Percentiles rank a stretch among this genome's conserved stretches.
phyloP scores from a whole-genome alignment of 2,888 invertebrate genomes.

The Alcis repandata region DNA sequence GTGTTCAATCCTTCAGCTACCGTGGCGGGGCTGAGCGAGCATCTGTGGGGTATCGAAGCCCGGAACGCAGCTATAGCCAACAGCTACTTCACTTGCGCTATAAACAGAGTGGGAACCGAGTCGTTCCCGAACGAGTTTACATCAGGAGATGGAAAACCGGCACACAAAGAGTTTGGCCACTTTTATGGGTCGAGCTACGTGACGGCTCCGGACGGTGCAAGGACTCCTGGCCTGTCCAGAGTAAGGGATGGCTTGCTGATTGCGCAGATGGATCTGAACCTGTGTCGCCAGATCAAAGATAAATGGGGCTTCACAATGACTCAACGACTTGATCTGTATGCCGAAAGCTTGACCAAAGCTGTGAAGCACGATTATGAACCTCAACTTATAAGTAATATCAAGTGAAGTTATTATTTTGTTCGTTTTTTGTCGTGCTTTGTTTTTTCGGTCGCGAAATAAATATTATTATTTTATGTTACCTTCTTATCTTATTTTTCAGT shows the following conservation, averaged over 20 bases:
- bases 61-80: slow-evolving; percentile 98
- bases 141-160: slow-evolving; percentile 89
- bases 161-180: slow-evolving; percentile 96
- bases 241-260: slow-evolving; percentile 95
- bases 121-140: slow-evolving; percentile 88
- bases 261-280: slow-evolving; percentile 95
- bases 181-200: slow-evolving; percentile 99
- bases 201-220: slow-evolving; percentile 96
- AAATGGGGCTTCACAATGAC: slow-evolving; percentile 99
- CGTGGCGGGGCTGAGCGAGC: slow-evolving; percentile 92
- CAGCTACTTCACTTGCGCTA: slow-evolving; percentile 96
- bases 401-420: slow-evolving; percentile 10
- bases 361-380: slow-evolving; percentile 65
- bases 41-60: slow-evolving; percentile 98
- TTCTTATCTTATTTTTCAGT: not conserved
- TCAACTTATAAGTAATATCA: slow-evolving; percentile 58
- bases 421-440: too few species aligned
- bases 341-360: slow-evolving; percentile 87
- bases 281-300: slow-evolving; percentile 97
- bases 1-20: slow-evolving; percentile 99
- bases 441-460: too few species aligned
- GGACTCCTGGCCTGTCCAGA: slow-evolving; percentile 95
- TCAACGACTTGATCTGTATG: slow-evolving; percentile 96
- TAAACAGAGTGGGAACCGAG: slow-evolving; percentile 98
- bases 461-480: too few species aligned